Base-by-base conservation (phyloP, 2,113 vertebrate species). In the Aegotheles bennettii region DNA sequence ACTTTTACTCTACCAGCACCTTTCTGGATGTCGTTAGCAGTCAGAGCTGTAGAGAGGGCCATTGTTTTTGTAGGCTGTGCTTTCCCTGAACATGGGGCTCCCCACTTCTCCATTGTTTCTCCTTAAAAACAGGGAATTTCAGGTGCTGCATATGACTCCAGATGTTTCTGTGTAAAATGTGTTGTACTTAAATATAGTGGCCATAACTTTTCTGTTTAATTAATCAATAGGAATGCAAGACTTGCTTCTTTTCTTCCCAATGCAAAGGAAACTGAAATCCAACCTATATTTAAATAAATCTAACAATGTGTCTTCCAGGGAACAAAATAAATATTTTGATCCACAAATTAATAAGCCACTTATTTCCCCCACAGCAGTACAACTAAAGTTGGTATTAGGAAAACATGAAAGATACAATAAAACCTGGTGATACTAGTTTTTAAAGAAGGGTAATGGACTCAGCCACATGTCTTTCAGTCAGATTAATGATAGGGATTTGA, bases 41-140 rank as follows among this genome's bases (percentile, higher is more conserved):
- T 29, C 73, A 50, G 54, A 69, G 35, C n/a, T 54, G 57, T 38
- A 60, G n/a, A 21, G n/a, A 47, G 6, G 8, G 45, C 11, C 21
- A 3, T 36, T 38, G 5, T 15, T 70, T 79, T 45, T 85, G 23
- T 33, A 0, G 1, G 9, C 48, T 1, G 2, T 54, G 40, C 19
- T 82, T 60, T 48, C 35, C 13, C 28, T 42, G 16, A 43, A 26
- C 1, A 1, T 0, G 3, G 25, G 13, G 10, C 19, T 77, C 14
- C 35, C 33, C 1, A 1, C 28, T 73, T 67, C 21, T 47, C n/a
- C 24, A 6, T 15, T n/a, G 13, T 28, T 68, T 87, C 75, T 75
- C 19, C 61, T 65, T 51, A 29, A 56, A 80, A 81, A n/a, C 1
- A 0, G 33, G 29, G 29, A 68, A 68, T 50, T 45, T 60, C 33